These are phyloP conservation scores for Xiphorhynchus elegans DNA, from an alignment of 2,113 vertebrate species.

Conservation along the genomic window DNA sequence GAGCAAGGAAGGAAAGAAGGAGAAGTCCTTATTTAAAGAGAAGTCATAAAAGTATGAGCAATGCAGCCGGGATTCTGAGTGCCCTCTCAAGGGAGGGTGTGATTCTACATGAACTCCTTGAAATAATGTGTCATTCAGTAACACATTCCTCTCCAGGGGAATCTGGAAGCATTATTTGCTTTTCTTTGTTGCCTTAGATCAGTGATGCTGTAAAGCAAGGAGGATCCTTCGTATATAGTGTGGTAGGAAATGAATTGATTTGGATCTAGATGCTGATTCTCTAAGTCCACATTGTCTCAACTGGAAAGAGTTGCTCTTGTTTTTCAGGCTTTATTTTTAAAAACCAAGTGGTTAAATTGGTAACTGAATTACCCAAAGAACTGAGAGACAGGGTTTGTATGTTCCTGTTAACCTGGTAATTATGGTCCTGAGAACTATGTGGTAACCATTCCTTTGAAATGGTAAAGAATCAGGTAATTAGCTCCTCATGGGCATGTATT, in stretches of 20 bases:
- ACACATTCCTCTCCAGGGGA: not conserved
- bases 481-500: not conserved
- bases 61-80: not conserved
- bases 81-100: not conserved
- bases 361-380: not conserved
- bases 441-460: not conserved
- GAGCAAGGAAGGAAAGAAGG: accelerated
- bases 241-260: accelerated
- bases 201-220: not conserved
- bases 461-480: constrained; percentile 7
- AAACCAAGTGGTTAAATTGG: not conserved
- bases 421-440: not conserved
- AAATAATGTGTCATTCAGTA: not conserved
- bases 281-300: accelerated
- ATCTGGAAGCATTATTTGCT: not conserved
- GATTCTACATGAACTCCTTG: not conserved
- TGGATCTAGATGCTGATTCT: not conserved
- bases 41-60: accelerated
- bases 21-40: accelerated
- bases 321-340: not conserved
- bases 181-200: not conserved
- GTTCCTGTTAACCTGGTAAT: not conserved
- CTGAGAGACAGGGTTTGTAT: not conserved
- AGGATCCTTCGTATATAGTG: accelerated
- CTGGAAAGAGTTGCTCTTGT: not conserved